phyloP scores from a whole-genome alignment of 2,797 vertebrate genomes.

The Anas bahamensis region DNA sequence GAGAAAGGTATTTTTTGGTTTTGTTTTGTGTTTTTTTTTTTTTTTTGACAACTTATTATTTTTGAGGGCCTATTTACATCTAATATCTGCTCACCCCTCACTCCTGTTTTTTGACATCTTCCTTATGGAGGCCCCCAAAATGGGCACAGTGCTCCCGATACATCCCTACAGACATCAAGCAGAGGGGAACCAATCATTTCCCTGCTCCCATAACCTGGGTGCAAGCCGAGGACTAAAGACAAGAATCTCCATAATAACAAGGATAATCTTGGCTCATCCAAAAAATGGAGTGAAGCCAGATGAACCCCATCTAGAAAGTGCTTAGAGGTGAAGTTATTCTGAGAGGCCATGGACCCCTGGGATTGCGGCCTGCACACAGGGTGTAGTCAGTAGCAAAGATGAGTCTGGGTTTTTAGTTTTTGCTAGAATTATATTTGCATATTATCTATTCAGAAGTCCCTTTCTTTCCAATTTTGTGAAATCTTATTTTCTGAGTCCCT shows the following conservation, averaged over 20 bases:
- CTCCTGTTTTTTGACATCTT: background rate
- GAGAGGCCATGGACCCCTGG: background rate
- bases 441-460: background rate
- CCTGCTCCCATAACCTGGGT: background rate
- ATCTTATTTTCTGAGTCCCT: background rate
- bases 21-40: background rate
- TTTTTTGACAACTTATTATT: background rate
- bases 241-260: background rate
- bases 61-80: background rate
- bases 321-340: background rate
- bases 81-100: background rate
- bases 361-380: background rate
- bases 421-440: background rate
- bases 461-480: background rate
- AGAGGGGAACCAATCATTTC: background rate
- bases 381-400: background rate
- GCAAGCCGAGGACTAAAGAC: background rate
- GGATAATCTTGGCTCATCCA: background rate
- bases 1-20: conserved; percentile 10
- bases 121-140: background rate
- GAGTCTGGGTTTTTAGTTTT: background rate
- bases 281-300: background rate
- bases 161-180: background rate
- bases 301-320: background rate
- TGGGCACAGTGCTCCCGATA: background rate